Evolutionary conservation across 1,140 invertebrate genomes (phyloP), one percentile per base, ranked within the genome.

Genomic region (Halictus rubicundus): DNA sequence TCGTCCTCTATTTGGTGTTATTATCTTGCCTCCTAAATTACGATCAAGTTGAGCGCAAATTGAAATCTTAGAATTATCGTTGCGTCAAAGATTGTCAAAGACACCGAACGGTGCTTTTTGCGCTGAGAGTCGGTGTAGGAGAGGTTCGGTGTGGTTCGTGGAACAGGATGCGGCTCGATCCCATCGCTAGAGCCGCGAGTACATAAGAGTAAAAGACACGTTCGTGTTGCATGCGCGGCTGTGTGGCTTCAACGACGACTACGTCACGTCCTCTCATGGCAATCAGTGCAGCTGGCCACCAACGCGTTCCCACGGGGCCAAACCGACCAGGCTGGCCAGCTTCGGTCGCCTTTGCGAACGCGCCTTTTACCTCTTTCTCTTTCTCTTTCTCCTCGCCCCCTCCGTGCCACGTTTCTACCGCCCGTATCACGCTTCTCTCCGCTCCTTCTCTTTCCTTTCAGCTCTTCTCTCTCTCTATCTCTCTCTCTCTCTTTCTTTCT

Each of bases 251-350:
- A 83, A 84, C 85, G 86, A 78, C 83, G 60, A 80, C 89, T 83
- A 88, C 84, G 87, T 88, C 83, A 88, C 88, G 90, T 90, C 90
- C 89, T 90, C 89, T 89, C 88, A 87, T 88, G 84, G 90, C 90
- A 90, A 90, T 92, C 89, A 90, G 87, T 92, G 91, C 91, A 92
- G 91, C 91, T 92, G 91, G 90, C 90, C 91, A 92, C 91, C 91
- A 92, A 92, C 91, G 91, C 91, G 90, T 92, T 92, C 91, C 90
- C 91, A 92, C 91, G 91, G 88, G 88, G 89, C 89, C 89, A 85
- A 89, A 91, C 88, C 90, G 85, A 91, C 89, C 88, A 86, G 87
- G 82, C 82, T 82, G 77, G 80, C 82, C 76, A 79, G 68, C 77
- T 59, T 87, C 84, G 84, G 81, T 85, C 80, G 72, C 83, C 83